Evolutionary conservation across 1,140 invertebrate genomes (phyloP), one percentile per base, ranked within the genome.

Genomic region (Lethocerus indicus): DNA sequence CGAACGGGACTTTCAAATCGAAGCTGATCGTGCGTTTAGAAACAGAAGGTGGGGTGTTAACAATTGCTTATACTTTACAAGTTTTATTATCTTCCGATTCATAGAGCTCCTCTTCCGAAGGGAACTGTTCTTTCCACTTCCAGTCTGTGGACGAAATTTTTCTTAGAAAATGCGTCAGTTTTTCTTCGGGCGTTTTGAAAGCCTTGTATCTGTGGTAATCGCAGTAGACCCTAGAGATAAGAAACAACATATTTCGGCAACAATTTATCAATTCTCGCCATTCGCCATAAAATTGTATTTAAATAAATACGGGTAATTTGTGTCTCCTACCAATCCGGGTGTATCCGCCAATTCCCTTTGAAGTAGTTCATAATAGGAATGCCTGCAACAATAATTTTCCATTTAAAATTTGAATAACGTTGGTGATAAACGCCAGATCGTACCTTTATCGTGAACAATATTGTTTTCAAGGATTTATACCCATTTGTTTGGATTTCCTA

Each of bases 171-270:
- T 86, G 77, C 12, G 73, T 64, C 7, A 89, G 56, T 60, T 86
- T 82, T 0, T 75, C 71, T 64, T 90, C 84, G 2, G 80, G 71
- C 14, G 66, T 76, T 9, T 72, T 61, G 54, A 82, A 83, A 51
- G 79, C 73, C 53, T 82, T 77, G 0, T 75, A 75, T 59, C 87
- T 84, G 60, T 87, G 83, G 63, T 85, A 90, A 56, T 86, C 83
- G 64, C 87, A 90, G 59, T 90, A 91, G 0, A 81, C 75, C 79
- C 79, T 81, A 52, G 43, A 64, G 60, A 25, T 2, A 40, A 44
- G 49, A 3, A 3, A 41, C 3, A 24, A 23, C 13, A 4, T 2
- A 16, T 3, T 13, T 41, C 21, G 14, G 39, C n/a, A 23, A 40
- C 37, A 40, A 40, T 36, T 16, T 36, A 18, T 36, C 2, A 7